These are phyloP conservation scores for Chaetura pelagica DNA, from an alignment of 2,113 vertebrate genomes.

Conservation along the genomic window DNA sequence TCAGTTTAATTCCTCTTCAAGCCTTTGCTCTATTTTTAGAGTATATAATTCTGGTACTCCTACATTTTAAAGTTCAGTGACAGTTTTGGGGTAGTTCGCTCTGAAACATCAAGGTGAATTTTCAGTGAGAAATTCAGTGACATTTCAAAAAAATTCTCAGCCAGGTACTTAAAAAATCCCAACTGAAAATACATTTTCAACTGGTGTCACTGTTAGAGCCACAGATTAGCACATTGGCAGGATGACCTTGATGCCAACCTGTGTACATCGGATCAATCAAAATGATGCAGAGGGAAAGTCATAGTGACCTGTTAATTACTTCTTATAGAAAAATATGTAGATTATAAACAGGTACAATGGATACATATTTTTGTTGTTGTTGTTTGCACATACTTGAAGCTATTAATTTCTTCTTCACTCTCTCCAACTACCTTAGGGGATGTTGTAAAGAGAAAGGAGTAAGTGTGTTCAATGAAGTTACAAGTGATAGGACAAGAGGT, in stretches of 20 bases:
- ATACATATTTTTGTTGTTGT: not conserved
- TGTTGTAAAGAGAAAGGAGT: too few species aligned
- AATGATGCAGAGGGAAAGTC: not conserved
- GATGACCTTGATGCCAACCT: not conserved
- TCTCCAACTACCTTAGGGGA: too few species aligned
- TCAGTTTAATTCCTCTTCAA: constrained; percentile 54
- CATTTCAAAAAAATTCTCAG: not conserved
- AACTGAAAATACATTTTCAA: not conserved
- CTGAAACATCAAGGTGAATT: constrained; percentile 18
- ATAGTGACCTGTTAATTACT: not conserved
- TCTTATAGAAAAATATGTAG: not conserved
- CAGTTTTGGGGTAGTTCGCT: constrained; percentile 31
- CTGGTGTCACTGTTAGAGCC: not conserved
- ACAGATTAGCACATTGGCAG: not conserved
- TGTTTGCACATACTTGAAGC: not conserved
- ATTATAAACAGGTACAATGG: not conserved
- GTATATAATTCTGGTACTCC: constrained; percentile 27
- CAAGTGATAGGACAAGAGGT: too few species aligned
- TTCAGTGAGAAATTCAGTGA: constrained; percentile 24
- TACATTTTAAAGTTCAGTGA: constrained; percentile 57
- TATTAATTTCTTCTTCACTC: not conserved
- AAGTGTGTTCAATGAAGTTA: too few species aligned
- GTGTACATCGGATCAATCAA: not conserved
- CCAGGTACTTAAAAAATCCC: not conserved
- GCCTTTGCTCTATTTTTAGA: constrained; percentile 63